phyloP scores from a whole-genome alignment of 2,888 invertebrate species.

The Euplagia quadripunctaria region DNA sequence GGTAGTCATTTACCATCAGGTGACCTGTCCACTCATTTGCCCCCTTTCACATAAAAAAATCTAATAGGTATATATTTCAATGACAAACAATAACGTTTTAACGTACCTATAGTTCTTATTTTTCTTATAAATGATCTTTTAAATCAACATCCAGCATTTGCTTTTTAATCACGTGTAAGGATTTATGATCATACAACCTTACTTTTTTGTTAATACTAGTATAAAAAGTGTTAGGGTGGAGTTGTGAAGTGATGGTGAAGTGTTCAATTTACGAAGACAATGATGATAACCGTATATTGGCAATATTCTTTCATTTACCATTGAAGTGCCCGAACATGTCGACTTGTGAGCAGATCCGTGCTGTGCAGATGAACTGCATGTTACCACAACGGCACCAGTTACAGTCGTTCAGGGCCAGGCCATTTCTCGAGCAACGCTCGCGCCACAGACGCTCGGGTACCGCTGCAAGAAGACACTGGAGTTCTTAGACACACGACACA shows the following conservation, averaged over 20 bases:
- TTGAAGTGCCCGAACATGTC: conserved; percentile 83
- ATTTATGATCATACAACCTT: too few species aligned
- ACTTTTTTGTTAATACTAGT: too few species aligned
- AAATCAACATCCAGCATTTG: too few species aligned
- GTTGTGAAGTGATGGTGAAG: neutral
- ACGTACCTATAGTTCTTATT: too few species aligned
- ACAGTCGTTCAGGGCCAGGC: conserved; percentile 73
- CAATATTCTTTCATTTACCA: conserved; percentile 53
- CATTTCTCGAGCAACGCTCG: conserved; percentile 55
- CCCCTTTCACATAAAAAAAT: too few species aligned
- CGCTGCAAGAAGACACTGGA: conserved; percentile 52
- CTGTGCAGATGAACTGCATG: conserved; percentile 61
- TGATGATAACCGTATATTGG: neutral
- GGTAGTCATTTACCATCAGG: too few species aligned
- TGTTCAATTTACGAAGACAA: neutral
- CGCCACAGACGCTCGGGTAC: conserved; percentile 59
- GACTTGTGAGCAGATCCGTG: conserved; percentile 64
- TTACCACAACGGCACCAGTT: conserved; percentile 74
- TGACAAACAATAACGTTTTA: too few species aligned
- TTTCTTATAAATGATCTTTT: too few species aligned
- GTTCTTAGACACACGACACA: neutral
- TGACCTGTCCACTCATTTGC: too few species aligned
- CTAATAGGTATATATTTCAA: too few species aligned
- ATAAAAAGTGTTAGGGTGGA: neutral
- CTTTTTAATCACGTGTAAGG: too few species aligned